Base-by-base conservation (phyloP, 2,797 vertebrate species). In the Numenius phaeopus region DNA sequence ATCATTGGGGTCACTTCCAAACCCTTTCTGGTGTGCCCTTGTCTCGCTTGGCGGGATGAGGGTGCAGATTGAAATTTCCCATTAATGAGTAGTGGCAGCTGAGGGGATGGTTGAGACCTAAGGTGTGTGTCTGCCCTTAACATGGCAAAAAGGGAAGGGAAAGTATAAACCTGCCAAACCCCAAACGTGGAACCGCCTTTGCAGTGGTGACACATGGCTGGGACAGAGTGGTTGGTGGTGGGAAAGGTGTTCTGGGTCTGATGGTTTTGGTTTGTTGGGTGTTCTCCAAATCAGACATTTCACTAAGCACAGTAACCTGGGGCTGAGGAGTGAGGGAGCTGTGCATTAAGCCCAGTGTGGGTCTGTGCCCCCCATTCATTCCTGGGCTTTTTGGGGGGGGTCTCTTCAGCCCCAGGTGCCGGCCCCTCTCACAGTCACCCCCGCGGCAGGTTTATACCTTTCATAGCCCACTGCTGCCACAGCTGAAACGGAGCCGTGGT, bases 11-110 rank as follows among this genome's bases (percentile, higher is more conserved):
- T 75, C 23, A 8, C 47, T 70, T 49, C 7, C 22, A 69, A 34
- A 32, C 32, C 2, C 30, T 62, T 42, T 5, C 23, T 22, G 19
- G 21, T 1, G 0, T 39, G 54, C 8, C 3, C 0, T 8, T 15
- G 34, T 47, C 88, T 67, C 34, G 23, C 67, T 50, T 49, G 79
- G 58, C 57, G 73, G 78, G 34, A 54, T 21, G 1, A 72, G 17
- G 32, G 7, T 13, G 55, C 24, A 37, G 42, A 10, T 2, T 34
- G 75, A 42, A 59, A 14, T 49, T 87, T 67, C 66, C 26, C 11
- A 3, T 37, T 46, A 4, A 8, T 14, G 47, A 34, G 12, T 7
- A 13, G 24, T 27, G 58, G 17, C 54, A 11, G 37, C 46, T 4
- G 2, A 72, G 39, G 34, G 20, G 1, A 3, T 2, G 29, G 26